Base-by-base conservation (phyloP, 2,888 invertebrate species). In the Platycnemis pennipes region DNA sequence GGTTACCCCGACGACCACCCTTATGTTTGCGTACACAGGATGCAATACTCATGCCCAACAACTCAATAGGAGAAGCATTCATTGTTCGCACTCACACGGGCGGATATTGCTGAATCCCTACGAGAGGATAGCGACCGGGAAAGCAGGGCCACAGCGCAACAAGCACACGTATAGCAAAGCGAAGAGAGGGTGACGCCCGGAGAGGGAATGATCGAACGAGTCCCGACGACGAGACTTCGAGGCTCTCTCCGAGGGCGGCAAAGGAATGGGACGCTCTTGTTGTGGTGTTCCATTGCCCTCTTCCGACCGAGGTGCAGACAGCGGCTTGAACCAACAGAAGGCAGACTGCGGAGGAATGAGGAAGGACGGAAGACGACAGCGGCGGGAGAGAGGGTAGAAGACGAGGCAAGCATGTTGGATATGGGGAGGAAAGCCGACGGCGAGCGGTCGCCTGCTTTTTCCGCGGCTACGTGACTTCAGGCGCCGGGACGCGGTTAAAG, bases 381-480 rank as follows among this genome's bases (percentile, higher is more conserved):
- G 45, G n/a, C 1, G 44, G 44, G 42, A 63, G n/a, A 46, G 13
- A 46, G 44, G 86, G 44, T 19, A 87, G 87, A 45, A 22, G 46
- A n/a, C n/a, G n/a, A n/a, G 87, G 26, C 87, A 42, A 19, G 19
- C 86, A n/a, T 31, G 26, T 44, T 26, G 26, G 44, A 31, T 49
- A 89, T 42, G 37, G 86, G 19, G 53, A 31, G 53, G 22, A 26
- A 45, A 88, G 31, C 89, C 31, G 91, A 91, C 45, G 26, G 44
- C 44, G 63, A 31, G 88, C 42, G 42, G 56, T 11, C 63, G 91
- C 42, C 44, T 44, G 91, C 63, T 91, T 63, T 44, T 22, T 69
- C n/a, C 91, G 69, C 91, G 91, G 44, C 91, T 63, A 91, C 91
- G 91, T 91, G 91, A 63, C 91, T 42, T 45, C 26, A 87, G 87